Evolutionary conservation across 2,888 invertebrate genomes (phyloP).

Genomic region (Ectropis crepuscularia): DNA sequence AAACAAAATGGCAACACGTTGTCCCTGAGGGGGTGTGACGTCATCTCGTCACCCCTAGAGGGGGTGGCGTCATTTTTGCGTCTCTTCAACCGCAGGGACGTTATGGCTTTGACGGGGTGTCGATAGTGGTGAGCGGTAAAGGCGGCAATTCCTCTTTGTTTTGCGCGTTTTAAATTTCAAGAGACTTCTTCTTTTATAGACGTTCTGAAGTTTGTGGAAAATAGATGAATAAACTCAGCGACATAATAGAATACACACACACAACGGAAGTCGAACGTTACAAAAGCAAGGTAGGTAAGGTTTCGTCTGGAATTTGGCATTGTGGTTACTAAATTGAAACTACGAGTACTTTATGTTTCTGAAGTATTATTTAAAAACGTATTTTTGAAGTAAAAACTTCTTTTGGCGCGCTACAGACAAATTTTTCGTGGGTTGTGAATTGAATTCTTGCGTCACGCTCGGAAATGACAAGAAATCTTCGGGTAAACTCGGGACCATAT

Average conservation of each 20-base stretch:
- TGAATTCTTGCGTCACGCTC: too few relatives aligned
- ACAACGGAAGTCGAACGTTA: neutral
- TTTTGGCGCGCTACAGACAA: too few relatives aligned
- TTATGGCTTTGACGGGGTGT: slow-evolving; percentile 69
- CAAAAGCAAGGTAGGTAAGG: too few relatives aligned
- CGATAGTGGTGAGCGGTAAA: slow-evolving; percentile 65
- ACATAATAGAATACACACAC: slow-evolving; percentile 4
- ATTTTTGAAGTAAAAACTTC: too few relatives aligned
- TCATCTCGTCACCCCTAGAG: slow-evolving; percentile 29
- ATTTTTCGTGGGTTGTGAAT: too few relatives aligned
- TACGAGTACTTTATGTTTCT: too few relatives aligned
- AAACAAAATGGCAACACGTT: slow-evolving; percentile 72
- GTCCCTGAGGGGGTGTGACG: slow-evolving; percentile 51
- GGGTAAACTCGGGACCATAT: too few relatives aligned
- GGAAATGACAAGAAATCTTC: too few relatives aligned
- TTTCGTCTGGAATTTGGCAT: too few relatives aligned
- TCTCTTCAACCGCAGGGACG: slow-evolving; percentile 56
- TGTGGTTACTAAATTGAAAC: too few relatives aligned
- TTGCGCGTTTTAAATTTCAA: slow-evolving; percentile 42
- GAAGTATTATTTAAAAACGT: too few relatives aligned
- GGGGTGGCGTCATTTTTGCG: slow-evolving; percentile 51
- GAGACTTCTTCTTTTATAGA: slow-evolving; percentile 29
- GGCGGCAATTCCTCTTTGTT: slow-evolving; percentile 71
- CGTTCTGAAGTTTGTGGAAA: slow-evolving; percentile 21
- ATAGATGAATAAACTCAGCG: slow-evolving; percentile 1